Evolutionary conservation across 2,888 invertebrate genomes (phyloP), one percentile per base, ranked within the genome.

Genomic region (Zygogramma bicolorata): DNA sequence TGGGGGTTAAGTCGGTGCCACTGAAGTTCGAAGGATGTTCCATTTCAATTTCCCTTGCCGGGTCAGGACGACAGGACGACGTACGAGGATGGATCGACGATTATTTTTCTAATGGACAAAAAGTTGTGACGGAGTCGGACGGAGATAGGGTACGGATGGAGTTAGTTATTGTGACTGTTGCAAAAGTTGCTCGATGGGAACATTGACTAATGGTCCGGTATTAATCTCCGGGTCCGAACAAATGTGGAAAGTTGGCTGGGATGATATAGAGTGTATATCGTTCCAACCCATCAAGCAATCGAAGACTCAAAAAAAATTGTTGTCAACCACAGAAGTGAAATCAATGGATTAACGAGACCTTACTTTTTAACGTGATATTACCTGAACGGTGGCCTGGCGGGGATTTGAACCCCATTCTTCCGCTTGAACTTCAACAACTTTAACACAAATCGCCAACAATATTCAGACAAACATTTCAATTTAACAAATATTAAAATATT

Each of bases 21-120:
- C 63, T 60, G 65, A 65, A 72, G 60, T 72, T 72, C 61, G 40
- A 53, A 68, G 65, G 68, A 72, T 61, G 65, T 72, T 68, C 60
- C 65, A 60, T 72, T 68, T 72, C 68, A 68, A 68, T 72, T 72
- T 68, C 38, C 49, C 18, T 18, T 31, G 34, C 59, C 31, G 42
- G 61, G 31, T 25, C 31, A 57, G 58, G 63, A 46, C 71, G 71
- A 67, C 71, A 25, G 42, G 40, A 53, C 40, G 72, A 72, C 65
- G 53, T 65, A 65, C 61, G 53, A 68, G 65, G 42, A 65, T 65
- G 68, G 68, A 68, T 68, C 65, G 60, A 53, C 71, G 68, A 62
- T 71, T 71, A 72, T 68, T 72, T 68, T 72, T 68, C 68, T 53
- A 72, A 59, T 34, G 59, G 57, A 57, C 63, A 72, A 72, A 72